Evolutionary conservation across 2,797 vertebrate species (phyloP).

Genomic region (Otolemur crassicaudatus): DNA sequence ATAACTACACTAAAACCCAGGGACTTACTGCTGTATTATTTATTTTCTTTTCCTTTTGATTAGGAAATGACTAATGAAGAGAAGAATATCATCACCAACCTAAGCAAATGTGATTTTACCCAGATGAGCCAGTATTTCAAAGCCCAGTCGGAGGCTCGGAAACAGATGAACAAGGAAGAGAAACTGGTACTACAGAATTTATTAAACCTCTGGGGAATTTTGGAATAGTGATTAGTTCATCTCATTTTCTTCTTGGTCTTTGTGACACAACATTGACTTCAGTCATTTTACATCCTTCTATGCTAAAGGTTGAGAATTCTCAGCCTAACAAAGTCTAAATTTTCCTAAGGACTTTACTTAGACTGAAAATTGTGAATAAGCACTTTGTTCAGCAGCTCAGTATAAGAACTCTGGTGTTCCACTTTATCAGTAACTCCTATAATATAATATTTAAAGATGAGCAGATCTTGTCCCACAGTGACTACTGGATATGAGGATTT

Average conservation of each 20-base stretch:
- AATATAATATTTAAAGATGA: constrained; percentile 34
- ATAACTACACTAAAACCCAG: not conserved
- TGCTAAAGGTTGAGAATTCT: constrained; percentile 49
- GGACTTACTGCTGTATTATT: constrained; percentile 5
- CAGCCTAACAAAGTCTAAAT: not conserved
- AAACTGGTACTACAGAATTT: constrained; percentile 91
- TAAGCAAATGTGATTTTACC: constrained; percentile 97
- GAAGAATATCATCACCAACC: constrained; percentile 92
- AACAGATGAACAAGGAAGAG: constrained; percentile 96
- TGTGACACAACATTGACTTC: not conserved
- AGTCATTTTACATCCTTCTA: constrained; percentile 6
- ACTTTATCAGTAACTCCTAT: not conserved
- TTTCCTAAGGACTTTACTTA: constrained; percentile 9
- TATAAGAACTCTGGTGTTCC: not conserved
- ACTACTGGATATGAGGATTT: not conserved
- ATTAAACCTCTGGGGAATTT: constrained; percentile 5
- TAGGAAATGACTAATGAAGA: constrained; percentile 99
- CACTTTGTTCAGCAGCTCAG: not conserved
- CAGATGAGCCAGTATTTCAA: constrained; percentile 98
- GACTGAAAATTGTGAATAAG: constrained; percentile 25
- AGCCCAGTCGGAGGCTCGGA: constrained; percentile 96
- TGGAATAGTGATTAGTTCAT: constrained; percentile 20
- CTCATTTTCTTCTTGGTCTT: constrained; percentile 55
- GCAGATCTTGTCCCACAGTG: not conserved
- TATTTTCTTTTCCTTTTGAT: constrained; percentile 44